Evolutionary conservation across 2,888 invertebrate genomes (phyloP), one percentile per base, ranked within the genome.

Genomic region (Meliscaeva auricollis): DNA sequence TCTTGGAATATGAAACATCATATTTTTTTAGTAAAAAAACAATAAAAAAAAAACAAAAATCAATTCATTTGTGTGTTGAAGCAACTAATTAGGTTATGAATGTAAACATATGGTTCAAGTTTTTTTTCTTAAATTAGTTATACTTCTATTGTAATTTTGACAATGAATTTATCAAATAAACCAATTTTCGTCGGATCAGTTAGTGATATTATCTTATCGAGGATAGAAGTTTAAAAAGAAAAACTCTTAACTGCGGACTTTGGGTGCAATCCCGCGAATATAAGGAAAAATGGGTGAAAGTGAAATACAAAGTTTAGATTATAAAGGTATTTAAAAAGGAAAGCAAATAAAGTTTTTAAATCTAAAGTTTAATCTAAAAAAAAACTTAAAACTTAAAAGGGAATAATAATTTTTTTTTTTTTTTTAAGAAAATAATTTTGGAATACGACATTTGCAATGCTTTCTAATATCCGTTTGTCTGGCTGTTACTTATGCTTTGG

Each of bases 401-500:
- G 17, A 1, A 38, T 8, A 3, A 22, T 9, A 6, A n/a, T n/a
- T 5, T 5, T 15, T 52, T 22, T 44, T 5, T 41, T 8, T 15
- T n/a, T 20, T 20, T 50, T 8, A 2, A 66, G 66, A 66, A 66
- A 48, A 95, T 89, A 89, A 92, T 90, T 85, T 91, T 54, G 95
- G 95, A 22, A 91, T 66, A n/a, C 13, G 66, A 35, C 66, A 66
- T n/a, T 35, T 66, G 17, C 66, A 66, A 50, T 66, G 94, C 32
- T 30, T 50, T 50, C 20, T 66, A 17, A 69, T 58, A 26, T 80
- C 66, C n/a, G 9, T 94, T 6, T 94, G 94, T 0, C 92, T 95
- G 87, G 91, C 94, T 0, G 93, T 94, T 20, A 94, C 94, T 56
- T 95, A 95, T 89, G 94, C 94, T 0, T 93, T 95, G 82, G 92